Base-by-base conservation (phyloP, 2,113 vertebrate species). In the Dendropsophus ebraccatus region DNA sequence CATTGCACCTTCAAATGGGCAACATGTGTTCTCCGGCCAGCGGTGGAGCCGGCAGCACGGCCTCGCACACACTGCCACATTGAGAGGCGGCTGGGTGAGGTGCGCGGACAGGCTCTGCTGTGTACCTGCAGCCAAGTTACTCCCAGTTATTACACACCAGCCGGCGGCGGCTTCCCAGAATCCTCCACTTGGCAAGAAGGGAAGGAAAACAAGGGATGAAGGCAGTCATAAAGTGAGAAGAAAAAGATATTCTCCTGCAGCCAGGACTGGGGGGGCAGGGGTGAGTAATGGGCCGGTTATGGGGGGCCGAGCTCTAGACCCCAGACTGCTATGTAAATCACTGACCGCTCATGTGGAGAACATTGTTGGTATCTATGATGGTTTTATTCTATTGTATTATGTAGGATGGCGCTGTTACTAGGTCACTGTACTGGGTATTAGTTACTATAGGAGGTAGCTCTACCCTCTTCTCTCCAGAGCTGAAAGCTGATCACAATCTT, bases 121-220 rank as follows among this genome's bases (percentile, higher is more conserved):
- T 75, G 72, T 75, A 35, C 65, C 28, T 11, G n/a, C 2, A 30
- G 80, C n/a, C 80, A 65, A 45, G 30, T 69, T 76, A 76, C 74
- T 49, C 73, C 17, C 17, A 14, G 10, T 62, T 62, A 49, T 82
- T 70, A 37, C 19, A 32, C 25, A 17, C 79, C 79, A 37, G 41
- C n/a, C n/a, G n/a, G 79, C 32, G 37, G 16, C 60, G 4, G 14
- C 23, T 54, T 70, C 79, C 81, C 81, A 54, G 81, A 82, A 82
- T 70, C 81, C 81, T 82, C 62, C 81, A 14, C 9, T 17, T 49
- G 41, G 35, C 62, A 35, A 17, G 45, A 14, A 72, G 28, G 16
- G 28, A 81, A 67, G 25, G 28, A 21, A 81, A 65, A 81, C 75
- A 23, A 28, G 28, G 67, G 2, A 21, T 19, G 21, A 30, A 69